These are phyloP conservation scores for Troides helena DNA, from an alignment of 2,888 invertebrate genomes.

Conservation along the genomic window DNA sequence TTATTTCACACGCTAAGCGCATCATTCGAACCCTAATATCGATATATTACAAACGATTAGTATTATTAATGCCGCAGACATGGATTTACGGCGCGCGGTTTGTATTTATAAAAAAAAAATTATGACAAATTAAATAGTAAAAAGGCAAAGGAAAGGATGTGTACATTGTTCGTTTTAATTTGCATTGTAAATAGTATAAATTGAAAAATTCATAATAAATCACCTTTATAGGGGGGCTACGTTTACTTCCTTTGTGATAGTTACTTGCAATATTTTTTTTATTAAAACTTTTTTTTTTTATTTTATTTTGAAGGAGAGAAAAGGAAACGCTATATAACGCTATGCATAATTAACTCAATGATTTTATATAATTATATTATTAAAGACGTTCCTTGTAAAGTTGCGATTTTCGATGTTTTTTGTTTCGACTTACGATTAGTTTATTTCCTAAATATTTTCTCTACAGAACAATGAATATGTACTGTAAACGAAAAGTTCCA, in stretches of 20 bases:
- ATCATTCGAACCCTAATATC: constrained; percentile 35
- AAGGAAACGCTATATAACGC: constrained; percentile 48
- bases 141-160: constrained; percentile 46
- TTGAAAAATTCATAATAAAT: constrained; percentile 57
- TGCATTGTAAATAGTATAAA: constrained; percentile 74
- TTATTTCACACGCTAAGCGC: not conserved
- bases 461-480: not conserved
- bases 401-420: not conserved
- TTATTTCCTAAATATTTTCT: not conserved
- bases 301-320: constrained; percentile 22
- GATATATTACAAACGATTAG: constrained; percentile 47
- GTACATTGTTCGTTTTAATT: constrained; percentile 63
- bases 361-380: constrained; percentile 41
- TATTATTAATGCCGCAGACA: constrained; percentile 68
- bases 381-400: constrained; percentile 37
- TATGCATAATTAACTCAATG: constrained; percentile 33
- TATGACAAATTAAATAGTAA: constrained; percentile 72
- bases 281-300: constrained; percentile 43
- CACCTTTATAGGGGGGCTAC: constrained; percentile 45
- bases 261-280: constrained; percentile 67
- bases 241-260: constrained; percentile 60
- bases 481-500: not conserved
- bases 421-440: not conserved
- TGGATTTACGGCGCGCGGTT: constrained; percentile 67
- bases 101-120: constrained; percentile 70